These are phyloP conservation scores for Oophaga sylvatica DNA, from an alignment of 2,797 vertebrate genomes.

Conservation along the genomic window DNA sequence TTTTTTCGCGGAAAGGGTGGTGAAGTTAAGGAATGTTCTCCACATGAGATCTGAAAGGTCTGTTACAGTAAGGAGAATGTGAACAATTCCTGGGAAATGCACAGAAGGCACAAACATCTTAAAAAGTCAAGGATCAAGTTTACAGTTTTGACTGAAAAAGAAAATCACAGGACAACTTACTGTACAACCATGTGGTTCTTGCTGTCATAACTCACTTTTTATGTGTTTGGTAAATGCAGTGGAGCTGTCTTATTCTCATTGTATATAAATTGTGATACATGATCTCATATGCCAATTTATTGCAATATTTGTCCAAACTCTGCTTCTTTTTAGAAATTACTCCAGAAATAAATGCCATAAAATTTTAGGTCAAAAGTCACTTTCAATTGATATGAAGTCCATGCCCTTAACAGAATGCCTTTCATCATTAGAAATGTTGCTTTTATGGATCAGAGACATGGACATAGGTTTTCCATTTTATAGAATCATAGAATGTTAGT, in stretches of 20 bases:
- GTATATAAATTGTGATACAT: background rate
- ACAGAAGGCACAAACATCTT: background rate
- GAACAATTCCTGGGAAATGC: constrained; percentile 35
- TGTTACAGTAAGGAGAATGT: constrained; percentile 33
- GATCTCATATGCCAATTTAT: background rate
- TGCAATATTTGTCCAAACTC: background rate
- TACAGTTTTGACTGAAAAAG: constrained; percentile 25
- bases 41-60: constrained; percentile 34
- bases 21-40: constrained; percentile 21
- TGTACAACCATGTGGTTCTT: constrained; percentile 5
- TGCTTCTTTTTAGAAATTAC: background rate
- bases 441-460: background rate
- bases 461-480: background rate
- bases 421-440: background rate
- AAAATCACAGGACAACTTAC: background rate
- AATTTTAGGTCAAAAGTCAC: background rate
- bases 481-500: too few relatives aligned
- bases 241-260: background rate
- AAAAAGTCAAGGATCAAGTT: constrained; percentile 29
- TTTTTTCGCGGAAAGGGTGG: constrained; percentile 34
- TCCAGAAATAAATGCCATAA: background rate
- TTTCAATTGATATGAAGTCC: background rate
- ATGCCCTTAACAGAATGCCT: background rate
- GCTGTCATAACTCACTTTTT: constrained; percentile 10
- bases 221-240: background rate